Conservation (phyloP, 2,113 vertebrate genomes). For the Sceloporus undulatus region DNA sequence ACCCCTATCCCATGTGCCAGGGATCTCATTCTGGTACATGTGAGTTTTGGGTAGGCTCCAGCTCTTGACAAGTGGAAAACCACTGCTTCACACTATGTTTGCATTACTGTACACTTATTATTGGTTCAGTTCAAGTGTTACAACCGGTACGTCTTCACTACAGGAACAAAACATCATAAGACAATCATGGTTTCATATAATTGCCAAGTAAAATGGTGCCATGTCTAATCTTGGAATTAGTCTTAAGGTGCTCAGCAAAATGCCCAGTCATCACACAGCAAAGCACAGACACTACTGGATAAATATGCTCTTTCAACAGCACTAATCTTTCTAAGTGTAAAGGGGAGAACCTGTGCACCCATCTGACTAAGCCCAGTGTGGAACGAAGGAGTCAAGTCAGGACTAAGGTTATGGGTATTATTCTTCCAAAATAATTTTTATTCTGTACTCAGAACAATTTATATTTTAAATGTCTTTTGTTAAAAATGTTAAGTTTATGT, state of each 20-base stretch:
- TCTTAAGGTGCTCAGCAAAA: not conserved
- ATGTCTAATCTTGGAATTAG: not conserved
- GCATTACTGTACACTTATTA: not conserved
- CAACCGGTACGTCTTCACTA: conserved; percentile 4
- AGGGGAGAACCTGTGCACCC: not conserved
- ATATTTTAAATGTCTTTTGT: not conserved
- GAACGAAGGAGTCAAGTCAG: not conserved
- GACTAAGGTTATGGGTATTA: too few relatives aligned
- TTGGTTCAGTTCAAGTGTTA: not conserved
- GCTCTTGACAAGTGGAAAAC: not conserved
- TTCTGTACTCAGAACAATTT: not conserved
- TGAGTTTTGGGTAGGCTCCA: not conserved
- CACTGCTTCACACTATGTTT: not conserved
- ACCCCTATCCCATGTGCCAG: not conserved
- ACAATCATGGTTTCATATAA: not conserved
- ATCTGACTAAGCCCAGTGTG: not conserved
- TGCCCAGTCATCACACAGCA: not conserved
- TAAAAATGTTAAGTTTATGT: too few relatives aligned
- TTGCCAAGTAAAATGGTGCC: not conserved
- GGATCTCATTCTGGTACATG: not conserved
- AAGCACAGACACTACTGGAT: not conserved
- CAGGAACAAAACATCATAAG: not conserved
- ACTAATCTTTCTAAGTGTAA: not conserved
- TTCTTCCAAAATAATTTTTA: not conserved
- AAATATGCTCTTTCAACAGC: not conserved